Base-by-base conservation (phyloP, 2,113 vertebrate genomes). In the Caranx ignobilis region DNA sequence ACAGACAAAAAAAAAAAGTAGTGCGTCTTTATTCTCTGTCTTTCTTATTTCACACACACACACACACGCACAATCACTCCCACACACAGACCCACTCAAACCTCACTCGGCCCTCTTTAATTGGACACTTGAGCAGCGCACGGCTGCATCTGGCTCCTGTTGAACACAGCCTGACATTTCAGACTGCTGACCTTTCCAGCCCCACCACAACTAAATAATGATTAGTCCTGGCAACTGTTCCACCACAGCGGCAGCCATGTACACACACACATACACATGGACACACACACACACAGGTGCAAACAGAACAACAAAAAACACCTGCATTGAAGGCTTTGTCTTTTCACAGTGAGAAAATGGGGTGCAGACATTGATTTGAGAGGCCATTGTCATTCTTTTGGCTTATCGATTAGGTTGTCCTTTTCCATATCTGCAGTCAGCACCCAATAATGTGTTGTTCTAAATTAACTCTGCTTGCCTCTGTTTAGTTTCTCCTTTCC, bases 101-200 rank as follows among this genome's bases (percentile, higher is more conserved):
- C 84, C 90, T 88, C 89, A 71, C 92, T 79, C 88, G 83, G 88
- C 95, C 95, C 94, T 92, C 96, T 96, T 97, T 99, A 99, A 99
- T 99, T 99, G 97, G 96, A 97, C 97, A 96, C 90, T 95, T 94
- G 94, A 94, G 92, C 94, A 90, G 93, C 91, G 94, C 95, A 95
- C 91, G 90, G 96, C 95, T 89, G 96, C 96, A 82, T 96, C 94
- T 69, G 87, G 96, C 94, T 97, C 93, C 95, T 96, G 97, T 96
- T 98, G 97, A 99, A 98, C 91, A 94, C 93, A 91, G 93, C 93
- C 96, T 99, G 98, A 99, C 98, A 98, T 99, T 99, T 99, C 96
- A 97, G 97, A 97, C 96, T 95, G 95, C 95, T 98, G 98, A 99
- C 98, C 98, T 99, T 99, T 99, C 96, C 95, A 96, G 96, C 86